Base-by-base conservation (phyloP, 2,797 vertebrate genomes). In the Cyclopterus lumpus region DNA sequence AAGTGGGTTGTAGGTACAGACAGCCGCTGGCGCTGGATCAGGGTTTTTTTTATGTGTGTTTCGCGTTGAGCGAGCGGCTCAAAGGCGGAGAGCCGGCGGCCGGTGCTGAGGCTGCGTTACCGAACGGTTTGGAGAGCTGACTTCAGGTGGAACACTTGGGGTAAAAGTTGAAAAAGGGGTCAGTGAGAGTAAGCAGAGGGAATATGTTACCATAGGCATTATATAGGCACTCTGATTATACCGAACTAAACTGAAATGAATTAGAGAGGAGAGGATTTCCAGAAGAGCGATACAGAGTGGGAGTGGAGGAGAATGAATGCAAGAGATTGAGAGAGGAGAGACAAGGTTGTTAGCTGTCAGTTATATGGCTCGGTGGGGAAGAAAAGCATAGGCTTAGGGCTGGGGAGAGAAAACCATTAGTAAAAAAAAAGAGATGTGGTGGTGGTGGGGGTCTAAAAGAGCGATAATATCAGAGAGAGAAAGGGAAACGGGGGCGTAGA, bases 1-100 rank as follows among this genome's bases (percentile, higher is more conserved):
- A 90, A 86, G 91, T 91, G 89, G 90, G 90, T 89, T 92, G 88
- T 89, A 87, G 88, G 89, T 89, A 86, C 80, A 90, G 88, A 91
- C 89, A 87, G 84, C 80, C 74, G 63, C 84, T 91, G 89, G 86
- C 77, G 42, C 81, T 71, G 81, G 83, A 86, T 86, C 85, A 84
- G 88, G 71, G 85, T 85, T 86, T 77, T 87, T 84, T 84, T 71
- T 79, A 79, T 40, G 38, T 80, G 77, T 79, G 77, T 88, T 84
- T 84, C 79, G 68, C 75, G 77, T 84, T 53, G 75, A 86, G 76
- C 18, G 22, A 86, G 67, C n/a, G 15, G 64, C 74, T 82, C 49
- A 72, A 79, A 80, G 40, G 80, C 84, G 67, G 85, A 53, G 75
- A 85, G 62, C 61, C 61, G 74, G 75, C 72, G 86, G 77, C 72